Evolutionary conservation across 2,113 vertebrate species (phyloP), one percentile per base, ranked within the genome.

Genomic region (Entelurus aequoreus): DNA sequence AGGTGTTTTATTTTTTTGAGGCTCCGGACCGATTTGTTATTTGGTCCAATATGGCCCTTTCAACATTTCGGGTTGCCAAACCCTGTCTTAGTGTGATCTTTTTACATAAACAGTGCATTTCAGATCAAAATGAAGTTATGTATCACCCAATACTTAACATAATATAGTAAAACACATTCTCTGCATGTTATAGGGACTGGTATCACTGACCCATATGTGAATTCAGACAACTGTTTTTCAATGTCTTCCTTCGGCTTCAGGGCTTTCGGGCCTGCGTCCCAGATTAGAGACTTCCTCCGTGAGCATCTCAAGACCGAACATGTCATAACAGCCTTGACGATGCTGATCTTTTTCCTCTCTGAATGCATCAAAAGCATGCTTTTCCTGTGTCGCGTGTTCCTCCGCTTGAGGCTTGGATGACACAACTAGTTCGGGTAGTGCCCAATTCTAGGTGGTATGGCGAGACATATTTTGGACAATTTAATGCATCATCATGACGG

Each of bases 191-290:
- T 35, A 48, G 9, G 56, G 12, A 63, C 37, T 46, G 38, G 60
- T 44, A 60, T 52, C 51, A 57, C 11, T 46, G 48, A 62, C 53
- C 53, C 44, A 54, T 48, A 56, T 42, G 52, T 60, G 52, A 60
- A 54, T 55, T 55, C 56, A 49, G 47, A 59, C 9, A 55, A 47
- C 38, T 36, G 53, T 53, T 65, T 71, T 71, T 60, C 54, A 60
- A 65, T 54, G 4, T 60, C 44, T 66, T 61, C 60, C 49, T 6
- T 72, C 48, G 42, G 66, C 57, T 62, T 60, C 46, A 11, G 54
- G 49, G n/a, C 60, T 54, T 69, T 48, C 4, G 15, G 21, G 61
- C 48, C 12, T 11, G 48, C 28, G 59, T 64, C 38, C 66, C 59
- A 59, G 37, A 53, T 66, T 60, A 68, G 62, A 60, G 50, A 10